Evolutionary conservation across 92 coral and sea anemone species (phyloP), one percentile per base, ranked within the genome.

Genomic region (Porites evermanni): DNA sequence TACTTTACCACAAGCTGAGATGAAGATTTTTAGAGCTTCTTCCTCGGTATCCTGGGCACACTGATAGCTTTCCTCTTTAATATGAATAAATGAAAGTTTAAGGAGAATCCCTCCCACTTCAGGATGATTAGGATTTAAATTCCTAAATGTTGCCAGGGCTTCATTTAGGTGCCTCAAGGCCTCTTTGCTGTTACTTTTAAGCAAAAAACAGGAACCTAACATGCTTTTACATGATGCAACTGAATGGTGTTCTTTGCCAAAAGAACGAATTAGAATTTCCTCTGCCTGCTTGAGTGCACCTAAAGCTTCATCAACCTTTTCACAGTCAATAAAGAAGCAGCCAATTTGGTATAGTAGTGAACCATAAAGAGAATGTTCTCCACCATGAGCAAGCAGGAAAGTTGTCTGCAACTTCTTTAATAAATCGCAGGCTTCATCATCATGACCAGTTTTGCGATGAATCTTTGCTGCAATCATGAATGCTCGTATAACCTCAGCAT

Each of bases 201-300:
- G 59, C 21, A 70, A 8, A 1, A 77, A 70, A 82, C 86, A 82
- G 19, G 71, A 14, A 12, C 86, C 86, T 47, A 70, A 0, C n/a
- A 72, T 19, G 23, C 53, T 59, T 70, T 71, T 70, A 78, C 86
- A 82, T 17, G 69, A 59, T 58, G 70, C 79, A 70, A 59, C 67
- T 44, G 58, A 10, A 58, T 70, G 79, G 32, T 81, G 68, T 1
- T 21, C 65, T 47, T 38, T 59, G 7, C 86, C 86, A 82, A 70
- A 61, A 71, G 38, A 0, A 38, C 12, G 10, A 14, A 56, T 8
- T 12, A 81, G 50, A 1, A 82, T 71, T 32, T 59, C 44, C 0
- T 38, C 63, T 38, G 86, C 86, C 13, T 82, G 59, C 6, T 70
- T 18, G 3, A 82, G 86, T 2, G 7, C 52, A 9, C 5, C 59